Evolutionary conservation across 2,113 vertebrate genomes (phyloP).

Genomic region (Rhea pennata): DNA sequence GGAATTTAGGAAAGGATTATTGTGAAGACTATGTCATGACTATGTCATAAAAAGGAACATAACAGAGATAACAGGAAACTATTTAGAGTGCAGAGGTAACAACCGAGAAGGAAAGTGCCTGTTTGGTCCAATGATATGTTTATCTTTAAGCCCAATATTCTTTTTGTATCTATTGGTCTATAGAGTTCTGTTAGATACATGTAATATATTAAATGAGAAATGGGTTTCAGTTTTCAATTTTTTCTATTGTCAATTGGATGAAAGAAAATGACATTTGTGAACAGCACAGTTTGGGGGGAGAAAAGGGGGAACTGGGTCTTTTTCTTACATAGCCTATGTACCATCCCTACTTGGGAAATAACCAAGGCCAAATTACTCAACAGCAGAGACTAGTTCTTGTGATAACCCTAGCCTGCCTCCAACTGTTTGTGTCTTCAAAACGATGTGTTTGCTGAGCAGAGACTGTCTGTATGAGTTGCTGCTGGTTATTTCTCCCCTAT

Average conservation of each 20-base stretch:
- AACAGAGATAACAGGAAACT: accelerated
- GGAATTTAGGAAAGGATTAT: neutral
- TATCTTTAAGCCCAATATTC: neutral
- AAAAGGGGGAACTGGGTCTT: neutral
- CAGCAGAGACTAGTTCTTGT: neutral
- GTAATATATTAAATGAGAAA: neutral
- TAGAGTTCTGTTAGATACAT: neutral
- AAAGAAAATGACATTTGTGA: neutral
- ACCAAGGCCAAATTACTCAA: neutral
- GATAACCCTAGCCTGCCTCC: neutral
- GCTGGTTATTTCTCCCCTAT: neutral
- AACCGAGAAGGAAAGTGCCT: neutral
- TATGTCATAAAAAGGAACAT: neutral
- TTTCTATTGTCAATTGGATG: neutral
- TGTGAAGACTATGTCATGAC: neutral
- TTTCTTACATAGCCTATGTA: neutral
- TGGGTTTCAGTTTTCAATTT: neutral
- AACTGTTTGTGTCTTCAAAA: neutral
- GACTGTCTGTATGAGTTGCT: accelerated
- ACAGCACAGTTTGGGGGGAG: neutral
- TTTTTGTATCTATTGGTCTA: neutral
- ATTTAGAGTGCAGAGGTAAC: neutral
- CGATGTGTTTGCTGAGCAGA: too few species aligned
- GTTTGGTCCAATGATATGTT: neutral
- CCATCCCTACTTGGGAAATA: neutral